Evolutionary conservation across 2,888 invertebrate genomes (phyloP).

Genomic region (Lumbricus terrestris): DNA sequence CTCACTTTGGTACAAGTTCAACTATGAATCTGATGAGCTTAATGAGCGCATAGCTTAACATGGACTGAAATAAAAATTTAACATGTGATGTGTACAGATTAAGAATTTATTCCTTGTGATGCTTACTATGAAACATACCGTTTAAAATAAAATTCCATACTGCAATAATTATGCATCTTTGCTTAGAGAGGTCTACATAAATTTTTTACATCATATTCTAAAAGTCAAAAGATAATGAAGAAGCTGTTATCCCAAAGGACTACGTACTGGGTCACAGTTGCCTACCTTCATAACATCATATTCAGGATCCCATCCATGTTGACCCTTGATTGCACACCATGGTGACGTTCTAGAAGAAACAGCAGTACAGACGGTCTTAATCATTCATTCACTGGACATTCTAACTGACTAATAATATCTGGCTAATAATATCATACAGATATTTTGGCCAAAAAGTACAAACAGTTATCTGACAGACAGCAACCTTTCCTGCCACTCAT

Average conservation of each 20-base stretch:
- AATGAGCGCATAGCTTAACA: not conserved
- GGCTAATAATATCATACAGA: not conserved
- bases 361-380: not conserved
- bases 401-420: not conserved
- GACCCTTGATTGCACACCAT: constrained; percentile 35
- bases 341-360: constrained; percentile 26
- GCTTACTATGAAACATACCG: too few relatives aligned
- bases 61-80: not conserved
- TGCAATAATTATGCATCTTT: too few relatives aligned
- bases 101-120: not conserved
- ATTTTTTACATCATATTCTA: too few relatives aligned
- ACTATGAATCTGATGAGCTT: too few relatives aligned
- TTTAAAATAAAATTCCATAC: too few relatives aligned
- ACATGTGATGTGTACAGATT: not conserved
- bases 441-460: too few relatives aligned
- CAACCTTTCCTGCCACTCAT: too few relatives aligned
- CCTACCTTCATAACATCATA: constrained; percentile 37
- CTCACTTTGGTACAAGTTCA: too few relatives aligned
- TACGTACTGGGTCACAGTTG: not conserved
- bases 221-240: too few relatives aligned
- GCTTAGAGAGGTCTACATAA: too few relatives aligned
- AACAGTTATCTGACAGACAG: too few relatives aligned
- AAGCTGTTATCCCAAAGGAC: not conserved
- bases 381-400: not conserved
- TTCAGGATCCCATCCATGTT: constrained; percentile 40